Percentiles rank a stretch among this genome's conserved stretches.
These are phyloP conservation scores for Acrocyrtus sp. DNA, from an alignment of 2,888 invertebrate species.

Conservation along the genomic window DNA sequence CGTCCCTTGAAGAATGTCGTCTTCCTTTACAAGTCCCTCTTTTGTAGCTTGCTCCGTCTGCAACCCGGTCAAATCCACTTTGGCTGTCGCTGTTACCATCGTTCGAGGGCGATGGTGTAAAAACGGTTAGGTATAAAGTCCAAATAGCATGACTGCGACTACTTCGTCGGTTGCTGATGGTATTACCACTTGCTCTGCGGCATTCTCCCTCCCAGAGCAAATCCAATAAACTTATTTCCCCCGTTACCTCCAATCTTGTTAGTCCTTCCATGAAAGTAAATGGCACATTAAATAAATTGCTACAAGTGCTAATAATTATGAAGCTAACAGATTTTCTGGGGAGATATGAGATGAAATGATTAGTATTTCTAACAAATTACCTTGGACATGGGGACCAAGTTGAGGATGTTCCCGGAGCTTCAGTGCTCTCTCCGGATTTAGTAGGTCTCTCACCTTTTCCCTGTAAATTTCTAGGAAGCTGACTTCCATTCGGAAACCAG, in stretches of 20 bases:
- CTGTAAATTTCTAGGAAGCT: conserved; percentile 72
- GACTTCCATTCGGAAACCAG: conserved; percentile 58
- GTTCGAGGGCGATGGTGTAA: not conserved
- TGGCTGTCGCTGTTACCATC: not conserved
- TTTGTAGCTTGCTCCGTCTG: not conserved
- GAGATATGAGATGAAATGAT: conserved; percentile 6
- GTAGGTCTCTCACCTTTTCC: conserved; percentile 78
- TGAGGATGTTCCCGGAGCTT: conserved; percentile 82
- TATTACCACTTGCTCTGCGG: conserved; percentile 76
- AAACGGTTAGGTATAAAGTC: conserved; percentile 68
- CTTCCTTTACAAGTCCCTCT: not conserved
- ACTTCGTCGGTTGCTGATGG: conserved; percentile 77
- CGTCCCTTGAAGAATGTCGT: not conserved
- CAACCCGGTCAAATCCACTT: too few species aligned
- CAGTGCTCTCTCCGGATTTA: conserved; percentile 68
- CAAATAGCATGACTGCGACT: conserved; percentile 73
- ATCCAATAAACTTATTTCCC: conserved; percentile 71
- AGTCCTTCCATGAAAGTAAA: conserved; percentile 70
- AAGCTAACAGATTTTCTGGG: conserved; percentile 2
- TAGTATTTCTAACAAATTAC: too few species aligned
- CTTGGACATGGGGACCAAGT: conserved; percentile 82
- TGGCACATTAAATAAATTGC: not conserved
- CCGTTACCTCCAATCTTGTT: conserved; percentile 72
- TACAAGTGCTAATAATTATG: not conserved
- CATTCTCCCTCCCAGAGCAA: conserved; percentile 73